Conservation (phyloP, 2,113 vertebrate genomes). For the Stercorarius parasiticus region DNA sequence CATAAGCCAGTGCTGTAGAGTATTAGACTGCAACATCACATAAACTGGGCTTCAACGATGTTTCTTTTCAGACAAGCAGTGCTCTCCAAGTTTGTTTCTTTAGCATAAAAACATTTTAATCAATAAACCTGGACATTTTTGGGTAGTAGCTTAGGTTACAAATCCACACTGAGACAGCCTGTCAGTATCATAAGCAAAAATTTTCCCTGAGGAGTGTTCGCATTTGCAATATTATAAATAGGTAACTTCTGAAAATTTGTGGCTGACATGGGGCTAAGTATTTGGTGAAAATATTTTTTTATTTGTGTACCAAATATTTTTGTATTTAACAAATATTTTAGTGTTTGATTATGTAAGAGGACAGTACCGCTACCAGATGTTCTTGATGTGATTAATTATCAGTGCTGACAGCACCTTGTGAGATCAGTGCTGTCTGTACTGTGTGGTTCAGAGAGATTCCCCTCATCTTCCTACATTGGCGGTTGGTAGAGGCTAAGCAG, state of each 20-base stretch:
- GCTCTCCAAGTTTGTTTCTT: neutral
- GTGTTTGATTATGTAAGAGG: neutral
- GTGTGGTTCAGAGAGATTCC: neutral
- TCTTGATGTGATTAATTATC: neutral
- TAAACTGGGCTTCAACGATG: neutral
- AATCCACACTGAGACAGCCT: neutral
- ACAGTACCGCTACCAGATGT: neutral
- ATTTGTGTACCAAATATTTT: neutral
- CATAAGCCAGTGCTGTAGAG: neutral
- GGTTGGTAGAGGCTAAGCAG: neutral
- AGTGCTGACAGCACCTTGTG: neutral
- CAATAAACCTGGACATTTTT: neutral
- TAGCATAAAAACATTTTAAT: neutral
- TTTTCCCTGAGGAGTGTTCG: neutral
- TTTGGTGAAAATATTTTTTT: neutral
- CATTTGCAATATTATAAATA: neutral
- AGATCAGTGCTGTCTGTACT: neutral
- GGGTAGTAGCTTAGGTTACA: neutral
- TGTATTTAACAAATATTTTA: neutral
- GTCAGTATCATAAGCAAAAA: neutral
- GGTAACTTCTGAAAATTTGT: neutral
- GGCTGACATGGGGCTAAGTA: neutral
- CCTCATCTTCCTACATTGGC: fast-evolving
- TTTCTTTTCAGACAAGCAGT: neutral
- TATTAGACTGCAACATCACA: fast-evolving